A percentile compares a stretch with the other conserved stretches of the same genome.
Conservation (phyloP, 2,113 vertebrate genomes). For the Hippocampus barbouri region DNA sequence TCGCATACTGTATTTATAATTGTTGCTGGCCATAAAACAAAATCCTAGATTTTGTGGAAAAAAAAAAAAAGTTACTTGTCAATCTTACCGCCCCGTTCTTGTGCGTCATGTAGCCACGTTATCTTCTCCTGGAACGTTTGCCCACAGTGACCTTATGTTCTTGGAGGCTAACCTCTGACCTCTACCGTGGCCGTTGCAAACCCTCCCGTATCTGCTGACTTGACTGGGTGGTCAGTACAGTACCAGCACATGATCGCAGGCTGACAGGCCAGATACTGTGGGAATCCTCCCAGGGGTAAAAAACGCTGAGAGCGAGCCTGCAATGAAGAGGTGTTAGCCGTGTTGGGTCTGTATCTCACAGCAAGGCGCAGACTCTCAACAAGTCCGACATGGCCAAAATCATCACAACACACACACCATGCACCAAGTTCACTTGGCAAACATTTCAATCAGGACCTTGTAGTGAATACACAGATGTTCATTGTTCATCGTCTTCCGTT, state of each 20-base stretch:
- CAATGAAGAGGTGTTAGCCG: constrained; percentile 3
- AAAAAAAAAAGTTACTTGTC: no score
- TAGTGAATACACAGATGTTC: constrained; percentile 23
- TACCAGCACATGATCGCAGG: constrained; percentile 18
- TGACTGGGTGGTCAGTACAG: constrained; percentile 40
- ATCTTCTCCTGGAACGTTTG: constrained; percentile 26
- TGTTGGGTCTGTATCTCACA: background rate
- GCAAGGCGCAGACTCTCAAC: constrained; percentile 9
- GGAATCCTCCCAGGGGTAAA: constrained; percentile 30
- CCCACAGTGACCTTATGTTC: constrained; percentile 31
- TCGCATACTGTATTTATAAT: background rate
- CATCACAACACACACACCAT: constrained; percentile 23
- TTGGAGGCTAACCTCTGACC: constrained; percentile 42
- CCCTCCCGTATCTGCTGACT: constrained; percentile 26
- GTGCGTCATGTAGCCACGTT: constrained; percentile 3
- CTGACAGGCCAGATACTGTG: constrained; percentile 47
- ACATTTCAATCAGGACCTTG: constrained; percentile 7
- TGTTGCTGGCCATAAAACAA: background rate
- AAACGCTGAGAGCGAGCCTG: constrained; percentile 5
- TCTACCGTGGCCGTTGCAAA: constrained; percentile 26
- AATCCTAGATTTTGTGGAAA: background rate
- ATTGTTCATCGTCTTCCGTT: background rate
- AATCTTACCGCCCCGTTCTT: constrained; percentile 5
- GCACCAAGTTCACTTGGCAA: constrained; percentile 12
- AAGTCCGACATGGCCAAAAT: constrained; percentile 7